phyloP scores from a whole-genome alignment of 2,113 vertebrate species.

The Lota lota region DNA sequence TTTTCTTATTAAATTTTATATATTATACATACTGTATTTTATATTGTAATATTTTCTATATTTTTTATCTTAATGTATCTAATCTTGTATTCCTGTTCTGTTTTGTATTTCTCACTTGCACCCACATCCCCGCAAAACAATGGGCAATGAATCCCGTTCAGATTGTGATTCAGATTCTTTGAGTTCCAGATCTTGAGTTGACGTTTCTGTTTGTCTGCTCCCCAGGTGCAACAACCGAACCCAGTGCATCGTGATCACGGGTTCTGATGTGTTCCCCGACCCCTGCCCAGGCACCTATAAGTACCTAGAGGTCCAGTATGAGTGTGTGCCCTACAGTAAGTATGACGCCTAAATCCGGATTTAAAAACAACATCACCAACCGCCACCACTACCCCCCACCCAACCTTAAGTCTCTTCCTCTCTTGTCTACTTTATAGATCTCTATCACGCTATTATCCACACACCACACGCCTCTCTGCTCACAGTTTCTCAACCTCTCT shows the following conservation, averaged over 20 bases:
- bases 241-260: slow-evolving; percentile 97
- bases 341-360: slow-evolving; percentile 68
- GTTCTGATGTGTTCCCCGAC: slow-evolving; percentile 98
- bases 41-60: too few species aligned
- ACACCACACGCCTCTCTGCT: too few species aligned
- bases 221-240: slow-evolving; percentile 98
- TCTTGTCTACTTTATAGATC: neutral
- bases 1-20: too few species aligned
- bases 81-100: too few species aligned
- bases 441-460: neutral
- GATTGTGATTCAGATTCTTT: too few species aligned
- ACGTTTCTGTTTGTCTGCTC: slow-evolving; percentile 24
- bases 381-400: slow-evolving; percentile 22
- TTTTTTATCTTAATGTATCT: too few species aligned
- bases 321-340: slow-evolving; percentile 99
- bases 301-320: slow-evolving; percentile 99
- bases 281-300: slow-evolving; percentile 99
- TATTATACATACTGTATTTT: slow-evolving; percentile 11
- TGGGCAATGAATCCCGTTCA: too few species aligned
- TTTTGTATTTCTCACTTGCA: too few species aligned
- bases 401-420: slow-evolving; percentile 24
- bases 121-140: too few species aligned
- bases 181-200: neutral
- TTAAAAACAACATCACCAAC: slow-evolving; percentile 13
- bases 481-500: neutral